These are phyloP conservation scores for Semaprochilodus insignis DNA, from an alignment of 2,797 vertebrate genomes.

Conservation along the genomic window DNA sequence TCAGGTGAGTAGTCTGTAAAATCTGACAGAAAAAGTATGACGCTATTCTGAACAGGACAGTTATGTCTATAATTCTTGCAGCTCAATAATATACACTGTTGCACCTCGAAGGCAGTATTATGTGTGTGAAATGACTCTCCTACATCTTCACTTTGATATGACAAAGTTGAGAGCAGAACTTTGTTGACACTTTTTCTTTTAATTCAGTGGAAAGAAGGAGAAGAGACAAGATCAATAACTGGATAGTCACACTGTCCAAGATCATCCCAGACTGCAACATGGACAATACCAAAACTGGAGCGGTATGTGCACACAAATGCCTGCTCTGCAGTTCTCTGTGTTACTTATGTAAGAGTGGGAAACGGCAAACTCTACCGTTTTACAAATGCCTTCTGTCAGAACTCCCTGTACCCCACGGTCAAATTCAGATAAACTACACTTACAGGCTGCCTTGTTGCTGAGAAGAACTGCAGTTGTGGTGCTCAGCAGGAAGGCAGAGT, in stretches of 20 bases:
- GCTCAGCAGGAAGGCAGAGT: neutral
- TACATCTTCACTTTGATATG: neutral
- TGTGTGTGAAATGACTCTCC: neutral
- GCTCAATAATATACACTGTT: neutral
- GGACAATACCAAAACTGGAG: slow-evolving; percentile 87
- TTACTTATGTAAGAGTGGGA: neutral
- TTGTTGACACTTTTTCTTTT: neutral
- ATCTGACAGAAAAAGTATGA: neutral
- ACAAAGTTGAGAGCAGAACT: neutral
- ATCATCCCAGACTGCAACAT: slow-evolving; percentile 86
- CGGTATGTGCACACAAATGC: slow-evolving; percentile 68
- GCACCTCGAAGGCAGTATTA: neutral
- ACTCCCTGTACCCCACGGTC: neutral
- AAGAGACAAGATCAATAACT: slow-evolving; percentile 87
- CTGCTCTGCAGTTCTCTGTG: neutral
- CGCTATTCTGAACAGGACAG: neutral
- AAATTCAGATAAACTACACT: too few relatives aligned
- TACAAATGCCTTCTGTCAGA: neutral
- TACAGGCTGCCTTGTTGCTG: too few relatives aligned
- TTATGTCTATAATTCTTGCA: neutral
- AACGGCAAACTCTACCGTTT: neutral
- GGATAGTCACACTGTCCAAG: slow-evolving; percentile 84
- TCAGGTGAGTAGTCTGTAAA: neutral
- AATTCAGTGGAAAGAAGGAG: slow-evolving; percentile 80
- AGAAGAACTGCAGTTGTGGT: too few relatives aligned